Evolutionary conservation across 2,797 vertebrate genomes (phyloP), one percentile per base, ranked within the genome.

Genomic region (Sternotherus odoratus): DNA sequence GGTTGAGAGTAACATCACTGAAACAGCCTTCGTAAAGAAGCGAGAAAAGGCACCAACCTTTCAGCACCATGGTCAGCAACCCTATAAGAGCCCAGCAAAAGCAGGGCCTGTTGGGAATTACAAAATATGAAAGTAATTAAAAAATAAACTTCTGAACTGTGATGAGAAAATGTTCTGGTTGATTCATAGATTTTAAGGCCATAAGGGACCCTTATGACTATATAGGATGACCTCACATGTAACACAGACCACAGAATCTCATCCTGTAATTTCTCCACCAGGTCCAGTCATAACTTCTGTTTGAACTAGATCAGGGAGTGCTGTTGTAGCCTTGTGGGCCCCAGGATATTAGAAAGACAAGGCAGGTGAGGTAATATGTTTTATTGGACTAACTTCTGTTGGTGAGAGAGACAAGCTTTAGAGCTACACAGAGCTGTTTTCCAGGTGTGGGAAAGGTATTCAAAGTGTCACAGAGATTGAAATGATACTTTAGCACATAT

Each of bases 1-100:
- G 83, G 4, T 48, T 21, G 28, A 74, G 93, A 95, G 90, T 88
- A 90, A 92, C 78, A 8, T 81, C 16, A 5, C 60, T 43, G 4
- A 15, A 30, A 60, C 1, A 33, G 24, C 36, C 8, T 16, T 60
- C 50, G 17, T 72, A 66, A 51, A 63, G 54, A 66, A 39, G 5
- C 16, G 48, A 66, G 12, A 33, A 69, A 36, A 53, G 6, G 49
- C 26, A 43, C n/a, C 57, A 17, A 46, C 26, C 11, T 83, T 93
- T 72, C 94, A 96, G 92, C 74, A 93, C 91, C 82, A 56, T 84
- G 86, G 94, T 90, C 81, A 96, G 80, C 48, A 66, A 23, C 48
- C 0, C 9, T n/a, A 21, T 9, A 57, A 56, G 36, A 56, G 8
- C 15, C 51, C 23, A 23, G 23, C n/a, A 19, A 19, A 23, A 54